Evolutionary conservation across 2,888 invertebrate genomes (phyloP).

Genomic region (Drosophila tripunctata): DNA sequence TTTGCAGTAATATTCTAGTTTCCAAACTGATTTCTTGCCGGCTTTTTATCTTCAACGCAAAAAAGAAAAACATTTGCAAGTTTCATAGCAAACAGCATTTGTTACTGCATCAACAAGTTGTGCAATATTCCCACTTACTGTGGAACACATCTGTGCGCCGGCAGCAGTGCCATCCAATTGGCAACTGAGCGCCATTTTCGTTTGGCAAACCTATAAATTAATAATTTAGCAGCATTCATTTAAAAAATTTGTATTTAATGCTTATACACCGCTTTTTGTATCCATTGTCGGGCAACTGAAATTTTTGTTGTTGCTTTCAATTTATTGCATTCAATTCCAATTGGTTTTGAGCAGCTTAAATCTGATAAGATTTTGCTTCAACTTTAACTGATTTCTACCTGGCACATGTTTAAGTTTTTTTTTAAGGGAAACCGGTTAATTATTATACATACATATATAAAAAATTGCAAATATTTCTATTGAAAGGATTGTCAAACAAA

Average conservation of each 20-base stretch:
- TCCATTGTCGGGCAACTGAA: too few species aligned
- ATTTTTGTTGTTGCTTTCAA: background rate
- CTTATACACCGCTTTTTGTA: too few species aligned
- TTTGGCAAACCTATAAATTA: too few species aligned
- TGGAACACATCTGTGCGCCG: conserved; percentile 19
- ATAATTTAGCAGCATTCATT: too few species aligned
- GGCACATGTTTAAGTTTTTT: conserved; percentile 41
- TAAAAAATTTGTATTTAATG: too few species aligned
- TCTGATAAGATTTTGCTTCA: too few species aligned
- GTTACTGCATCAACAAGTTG: conserved; percentile 7
- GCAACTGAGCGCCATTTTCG: too few species aligned
- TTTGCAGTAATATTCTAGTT: too few species aligned
- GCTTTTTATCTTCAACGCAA: conserved; percentile 42
- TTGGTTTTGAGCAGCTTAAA: too few species aligned
- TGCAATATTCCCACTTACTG: conserved; percentile 1
- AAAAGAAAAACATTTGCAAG: too few species aligned
- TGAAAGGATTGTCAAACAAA: conserved; percentile 1
- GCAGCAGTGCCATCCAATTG: background rate
- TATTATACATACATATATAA: conserved; percentile 6
- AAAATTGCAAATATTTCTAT: conserved; percentile 23
- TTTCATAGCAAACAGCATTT: too few species aligned
- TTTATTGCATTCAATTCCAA: background rate
- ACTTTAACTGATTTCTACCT: conserved; percentile 7
- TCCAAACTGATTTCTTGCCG: too few species aligned
- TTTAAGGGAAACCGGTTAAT: conserved; percentile 62